Evolutionary conservation across 30 jellyfish, hydroid and myxozoan species (phyloP).

Genomic region (Aurelia aurita): DNA sequence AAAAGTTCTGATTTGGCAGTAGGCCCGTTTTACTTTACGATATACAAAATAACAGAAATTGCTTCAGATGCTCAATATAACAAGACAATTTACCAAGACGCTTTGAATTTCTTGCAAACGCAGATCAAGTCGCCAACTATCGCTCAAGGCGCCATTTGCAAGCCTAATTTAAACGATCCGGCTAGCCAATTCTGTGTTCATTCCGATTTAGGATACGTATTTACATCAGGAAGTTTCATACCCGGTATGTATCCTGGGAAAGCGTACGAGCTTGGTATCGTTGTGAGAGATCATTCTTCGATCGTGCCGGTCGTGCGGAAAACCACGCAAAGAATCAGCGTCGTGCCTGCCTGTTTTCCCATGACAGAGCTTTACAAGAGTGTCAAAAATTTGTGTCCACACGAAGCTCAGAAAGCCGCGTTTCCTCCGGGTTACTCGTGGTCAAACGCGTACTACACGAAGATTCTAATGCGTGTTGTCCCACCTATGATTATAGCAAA

Average conservation of each 20-base stretch:
- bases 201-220: conserved; percentile 24
- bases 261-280: conserved; percentile 25
- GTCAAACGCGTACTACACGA: conserved; percentile 16
- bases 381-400: conserved; percentile 32
- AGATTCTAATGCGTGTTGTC: conserved; percentile 9
- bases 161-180: conserved; percentile 1
- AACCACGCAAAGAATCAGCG: conserved; percentile 31
- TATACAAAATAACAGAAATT: conserved; percentile 20
- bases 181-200: conserved; percentile 42
- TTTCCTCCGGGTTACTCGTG: conserved; percentile 32
- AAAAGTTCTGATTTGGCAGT: conserved; percentile 4
- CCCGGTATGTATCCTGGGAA: conserved; percentile 24
- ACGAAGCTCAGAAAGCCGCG: not conserved
- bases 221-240: conserved; percentile 20
- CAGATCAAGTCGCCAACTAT: conserved; percentile 11
- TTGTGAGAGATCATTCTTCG: conserved; percentile 44
- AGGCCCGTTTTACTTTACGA: conserved; percentile 9
- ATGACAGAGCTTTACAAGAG: conserved; percentile 11
- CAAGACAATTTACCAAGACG: conserved; percentile 10
- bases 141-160: not conserved
- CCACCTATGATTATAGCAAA: conserved; percentile 16
- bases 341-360: conserved; percentile 43
- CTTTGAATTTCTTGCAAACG: conserved; percentile 12
- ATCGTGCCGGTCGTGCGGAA: conserved; percentile 12
- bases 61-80: not conserved